These are phyloP conservation scores for Onychorhynchus coronatus DNA, from an alignment of 2,113 vertebrate genomes.

Conservation along the genomic window DNA sequence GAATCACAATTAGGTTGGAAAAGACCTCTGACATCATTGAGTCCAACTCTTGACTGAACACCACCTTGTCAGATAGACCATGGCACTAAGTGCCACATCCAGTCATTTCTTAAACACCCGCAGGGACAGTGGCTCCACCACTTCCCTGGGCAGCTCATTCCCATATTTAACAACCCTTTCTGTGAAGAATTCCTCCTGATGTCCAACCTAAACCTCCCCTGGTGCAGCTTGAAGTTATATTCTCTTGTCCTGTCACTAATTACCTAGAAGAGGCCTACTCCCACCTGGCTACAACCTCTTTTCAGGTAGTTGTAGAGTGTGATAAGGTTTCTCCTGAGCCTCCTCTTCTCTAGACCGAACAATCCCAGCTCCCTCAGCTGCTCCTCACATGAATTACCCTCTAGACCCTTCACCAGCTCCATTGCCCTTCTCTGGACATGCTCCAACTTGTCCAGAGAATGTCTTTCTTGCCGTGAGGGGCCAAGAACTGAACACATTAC, in stretches of 20 bases:
- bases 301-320: background rate
- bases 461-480: background rate
- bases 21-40: background rate
- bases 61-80: background rate
- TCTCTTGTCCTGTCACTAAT: accelerated
- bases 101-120: background rate
- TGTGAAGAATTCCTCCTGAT: background rate
- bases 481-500: background rate
- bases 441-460: background rate
- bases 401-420: background rate
- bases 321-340: accelerated
- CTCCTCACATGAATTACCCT: background rate
- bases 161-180: background rate
- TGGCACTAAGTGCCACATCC: background rate
- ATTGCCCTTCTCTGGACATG: background rate
- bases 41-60: accelerated
- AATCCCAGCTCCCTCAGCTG: background rate
- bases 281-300: background rate
- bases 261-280: accelerated
- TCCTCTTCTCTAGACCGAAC: background rate
- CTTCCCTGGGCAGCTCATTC: background rate
- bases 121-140: background rate
- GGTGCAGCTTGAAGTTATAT: background rate
- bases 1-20: background rate
- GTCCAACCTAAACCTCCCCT: background rate